These are phyloP conservation scores for Lathronympha strigana DNA, from an alignment of 2,888 invertebrate species.

Conservation along the genomic window DNA sequence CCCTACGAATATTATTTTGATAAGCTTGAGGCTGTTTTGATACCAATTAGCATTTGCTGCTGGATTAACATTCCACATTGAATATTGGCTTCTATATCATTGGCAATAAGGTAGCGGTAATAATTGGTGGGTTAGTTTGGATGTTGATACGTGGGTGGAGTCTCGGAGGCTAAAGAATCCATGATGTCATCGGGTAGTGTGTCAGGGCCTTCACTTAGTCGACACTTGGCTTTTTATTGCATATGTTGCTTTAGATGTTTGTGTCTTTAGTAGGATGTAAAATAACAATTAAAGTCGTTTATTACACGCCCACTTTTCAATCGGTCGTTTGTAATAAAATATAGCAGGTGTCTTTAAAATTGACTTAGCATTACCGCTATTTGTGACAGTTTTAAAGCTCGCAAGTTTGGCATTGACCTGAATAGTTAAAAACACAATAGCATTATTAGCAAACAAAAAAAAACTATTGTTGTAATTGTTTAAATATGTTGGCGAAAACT, in stretches of 20 bases:
- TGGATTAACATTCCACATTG: constrained; percentile 11
- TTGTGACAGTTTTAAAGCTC: not conserved
- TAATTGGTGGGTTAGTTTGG: constrained; percentile 31
- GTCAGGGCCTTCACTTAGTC: constrained; percentile 65
- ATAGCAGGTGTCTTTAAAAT: constrained; percentile 8
- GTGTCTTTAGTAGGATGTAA: constrained; percentile 24
- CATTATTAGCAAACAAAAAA: not conserved
- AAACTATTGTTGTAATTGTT: not conserved
- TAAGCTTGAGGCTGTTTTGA: constrained; percentile 24
- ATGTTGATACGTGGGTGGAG: constrained; percentile 54
- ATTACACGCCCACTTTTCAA: constrained; percentile 27
- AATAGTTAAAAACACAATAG: not conserved
- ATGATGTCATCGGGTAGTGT: constrained; percentile 64
- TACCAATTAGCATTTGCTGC: constrained; percentile 5
- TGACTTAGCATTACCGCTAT: not conserved
- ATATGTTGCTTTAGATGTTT: constrained; percentile 37
- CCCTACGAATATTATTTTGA: constrained; percentile 34
- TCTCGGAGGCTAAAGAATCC: constrained; percentile 52
- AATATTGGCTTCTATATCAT: constrained; percentile 36
- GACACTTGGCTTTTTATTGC: constrained; percentile 50
- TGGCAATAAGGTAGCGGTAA: constrained; percentile 35
- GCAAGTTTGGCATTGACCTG: not conserved
- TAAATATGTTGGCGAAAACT: not conserved
- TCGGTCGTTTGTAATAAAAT: constrained; percentile 4
- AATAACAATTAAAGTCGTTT: constrained; percentile 37